Evolutionary conservation across 2,888 invertebrate genomes (phyloP).

Genomic region (Protodeltote pygarga): DNA sequence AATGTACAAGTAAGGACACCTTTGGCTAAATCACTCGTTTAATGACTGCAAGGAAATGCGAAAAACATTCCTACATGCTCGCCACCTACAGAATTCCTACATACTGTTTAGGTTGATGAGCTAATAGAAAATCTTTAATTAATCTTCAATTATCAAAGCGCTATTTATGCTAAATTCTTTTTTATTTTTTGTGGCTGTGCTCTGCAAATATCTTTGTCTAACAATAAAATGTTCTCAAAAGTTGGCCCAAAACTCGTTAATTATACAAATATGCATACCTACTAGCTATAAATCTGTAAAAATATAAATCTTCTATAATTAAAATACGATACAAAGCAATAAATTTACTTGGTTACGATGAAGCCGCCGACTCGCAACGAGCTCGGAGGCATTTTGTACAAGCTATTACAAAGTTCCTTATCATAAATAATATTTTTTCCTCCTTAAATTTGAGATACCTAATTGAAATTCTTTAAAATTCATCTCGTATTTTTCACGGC

Average conservation of each 20-base stretch:
- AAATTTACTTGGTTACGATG: conserved; percentile 54
- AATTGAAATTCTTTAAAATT: conserved; percentile 35
- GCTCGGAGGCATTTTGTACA: conserved; percentile 32
- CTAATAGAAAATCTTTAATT: conserved; percentile 6
- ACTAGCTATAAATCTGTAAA: conserved; percentile 55
- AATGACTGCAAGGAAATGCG: background rate
- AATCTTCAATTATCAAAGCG: conserved; percentile 12
- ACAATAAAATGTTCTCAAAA: conserved; percentile 23
- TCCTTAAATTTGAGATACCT: conserved; percentile 24
- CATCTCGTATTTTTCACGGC: conserved; percentile 6
- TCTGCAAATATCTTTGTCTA: conserved; percentile 36
- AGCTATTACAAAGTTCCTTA: conserved; percentile 31
- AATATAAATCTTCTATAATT: conserved; percentile 60
- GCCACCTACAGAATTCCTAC: background rate
- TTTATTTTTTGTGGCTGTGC: too few species aligned
- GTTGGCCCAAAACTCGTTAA: conserved; percentile 37
- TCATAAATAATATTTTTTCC: conserved; percentile 39
- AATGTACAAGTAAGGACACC: conserved; percentile 12
- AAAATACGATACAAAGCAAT: conserved; percentile 62
- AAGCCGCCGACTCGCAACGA: conserved; percentile 37
- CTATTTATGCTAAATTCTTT: conserved; percentile 28
- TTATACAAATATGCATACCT: too few species aligned
- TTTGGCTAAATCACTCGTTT: conserved; percentile 3
- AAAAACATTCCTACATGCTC: too few species aligned
- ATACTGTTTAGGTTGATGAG: too few species aligned